phyloP scores from a whole-genome alignment of 2,113 vertebrate species.

The Anhinga anhinga region DNA sequence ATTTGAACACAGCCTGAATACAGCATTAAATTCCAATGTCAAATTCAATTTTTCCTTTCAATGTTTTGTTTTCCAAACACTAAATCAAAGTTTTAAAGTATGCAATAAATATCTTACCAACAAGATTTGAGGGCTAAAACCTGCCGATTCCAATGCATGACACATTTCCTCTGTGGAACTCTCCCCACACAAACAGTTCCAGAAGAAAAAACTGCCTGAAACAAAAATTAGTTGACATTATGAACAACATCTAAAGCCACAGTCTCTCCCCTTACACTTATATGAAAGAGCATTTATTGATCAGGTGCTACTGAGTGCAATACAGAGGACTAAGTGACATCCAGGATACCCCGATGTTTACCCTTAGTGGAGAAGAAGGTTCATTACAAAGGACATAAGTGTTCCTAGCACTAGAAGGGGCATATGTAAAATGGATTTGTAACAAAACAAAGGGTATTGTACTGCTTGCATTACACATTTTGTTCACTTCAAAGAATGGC shows the following conservation, averaged over 20 bases:
- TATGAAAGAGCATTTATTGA: fast-evolving
- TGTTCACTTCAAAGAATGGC: neutral
- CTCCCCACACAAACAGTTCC: conserved; percentile 89
- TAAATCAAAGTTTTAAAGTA: neutral
- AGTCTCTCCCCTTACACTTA: neutral
- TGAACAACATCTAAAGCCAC: neutral
- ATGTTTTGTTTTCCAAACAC: neutral
- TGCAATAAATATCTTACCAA: conserved; percentile 78
- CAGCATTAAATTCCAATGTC: neutral
- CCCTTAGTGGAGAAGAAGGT: neutral
- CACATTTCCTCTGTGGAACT: conserved; percentile 83
- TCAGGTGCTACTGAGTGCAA: neutral
- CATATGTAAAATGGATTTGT: neutral
- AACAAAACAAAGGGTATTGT: neutral
- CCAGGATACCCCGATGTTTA: neutral
- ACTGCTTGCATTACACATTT: neutral
- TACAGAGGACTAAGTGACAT: neutral
- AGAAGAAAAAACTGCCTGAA: conserved; percentile 92
- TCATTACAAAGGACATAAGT: neutral
- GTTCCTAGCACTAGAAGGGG: neutral
- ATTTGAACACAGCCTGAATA: neutral
- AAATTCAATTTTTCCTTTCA: neutral
- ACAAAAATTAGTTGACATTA: neutral
- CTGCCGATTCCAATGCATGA: conserved; percentile 81
- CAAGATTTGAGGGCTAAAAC: conserved; percentile 88